phyloP scores from a whole-genome alignment of 2,113 vertebrate species.

The Brienomyrus longianalis region DNA sequence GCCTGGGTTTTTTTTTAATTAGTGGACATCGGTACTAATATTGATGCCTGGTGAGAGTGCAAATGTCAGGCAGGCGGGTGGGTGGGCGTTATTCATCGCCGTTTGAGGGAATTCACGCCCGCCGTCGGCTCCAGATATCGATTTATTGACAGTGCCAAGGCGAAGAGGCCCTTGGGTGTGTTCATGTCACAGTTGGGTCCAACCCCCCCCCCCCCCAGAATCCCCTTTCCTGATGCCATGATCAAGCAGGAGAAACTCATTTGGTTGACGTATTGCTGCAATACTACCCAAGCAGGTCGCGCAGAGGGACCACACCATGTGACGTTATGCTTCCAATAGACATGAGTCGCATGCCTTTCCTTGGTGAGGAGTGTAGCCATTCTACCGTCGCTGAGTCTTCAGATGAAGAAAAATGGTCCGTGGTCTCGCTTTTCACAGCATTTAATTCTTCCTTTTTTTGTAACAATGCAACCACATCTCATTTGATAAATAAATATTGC shows the following conservation, averaged over 20 bases:
- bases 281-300: not conserved
- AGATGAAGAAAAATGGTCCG: not conserved
- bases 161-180: not conserved
- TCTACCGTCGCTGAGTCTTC: not conserved
- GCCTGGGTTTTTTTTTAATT: not conserved
- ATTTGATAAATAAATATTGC: constrained; percentile 10
- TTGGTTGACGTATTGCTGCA: not conserved
- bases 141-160: not conserved
- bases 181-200: not conserved
- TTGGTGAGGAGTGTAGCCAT: not conserved
- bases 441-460: not conserved
- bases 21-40: not conserved
- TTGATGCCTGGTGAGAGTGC: not conserved
- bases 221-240: not conserved
- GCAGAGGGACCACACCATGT: not conserved
- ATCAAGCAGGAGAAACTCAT: not conserved
- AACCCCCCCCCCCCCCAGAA: not conserved
- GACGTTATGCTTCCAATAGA: not conserved
- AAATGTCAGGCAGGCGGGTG: not conserved
- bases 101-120: not conserved
- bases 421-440: not conserved
- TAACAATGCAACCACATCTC: not conserved
- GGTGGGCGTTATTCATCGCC: not conserved
- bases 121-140: not conserved
- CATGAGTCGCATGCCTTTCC: not conserved